Percentiles rank a stretch among this genome's conserved stretches.
Conservation (phyloP, 1,140 invertebrate genomes). For the Ceratina japonica region DNA sequence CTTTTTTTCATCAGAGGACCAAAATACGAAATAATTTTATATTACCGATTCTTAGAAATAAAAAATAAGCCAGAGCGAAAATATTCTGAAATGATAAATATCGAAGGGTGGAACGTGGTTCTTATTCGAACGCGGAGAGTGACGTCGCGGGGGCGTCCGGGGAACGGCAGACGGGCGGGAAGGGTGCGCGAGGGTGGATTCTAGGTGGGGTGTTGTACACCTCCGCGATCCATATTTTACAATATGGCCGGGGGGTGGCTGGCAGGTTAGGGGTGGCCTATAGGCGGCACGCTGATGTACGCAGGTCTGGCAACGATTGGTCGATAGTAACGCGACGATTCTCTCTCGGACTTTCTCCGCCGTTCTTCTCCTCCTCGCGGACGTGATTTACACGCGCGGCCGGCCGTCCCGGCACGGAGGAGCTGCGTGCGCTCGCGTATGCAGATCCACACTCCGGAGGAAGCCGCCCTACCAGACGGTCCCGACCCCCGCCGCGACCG, state of each 20-base stretch:
- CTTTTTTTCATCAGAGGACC: no score
- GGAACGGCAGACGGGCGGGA: conserved; percentile 36
- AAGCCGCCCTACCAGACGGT: conserved; percentile 47
- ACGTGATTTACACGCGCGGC: conserved; percentile 65
- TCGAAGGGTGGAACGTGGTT: background rate
- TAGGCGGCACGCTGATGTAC: conserved; percentile 76
- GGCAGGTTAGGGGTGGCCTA: conserved; percentile 74
- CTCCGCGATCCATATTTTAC: conserved; percentile 79
- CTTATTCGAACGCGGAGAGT: conserved; percentile 34
- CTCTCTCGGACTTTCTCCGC: conserved; percentile 50
- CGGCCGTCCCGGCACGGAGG: conserved; percentile 38
- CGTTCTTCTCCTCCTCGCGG: conserved; percentile 17
- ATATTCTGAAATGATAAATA: background rate
- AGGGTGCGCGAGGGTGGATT: conserved; percentile 16
- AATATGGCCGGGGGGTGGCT: conserved; percentile 75
- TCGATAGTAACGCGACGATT: conserved; percentile 75
- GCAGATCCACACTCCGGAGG: conserved; percentile 48
- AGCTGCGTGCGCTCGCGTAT: conserved; percentile 39
- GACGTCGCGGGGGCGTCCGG: conserved; percentile 37
- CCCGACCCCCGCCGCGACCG: conserved; percentile 44
- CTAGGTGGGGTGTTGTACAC: conserved; percentile 74
- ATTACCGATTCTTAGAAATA: no score
- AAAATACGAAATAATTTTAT: no score
- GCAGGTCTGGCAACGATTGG: conserved; percentile 77
- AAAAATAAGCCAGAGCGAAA: background rate